Evolutionary conservation across 2,113 vertebrate genomes (phyloP).

Genomic region (Cheilinus undulatus): DNA sequence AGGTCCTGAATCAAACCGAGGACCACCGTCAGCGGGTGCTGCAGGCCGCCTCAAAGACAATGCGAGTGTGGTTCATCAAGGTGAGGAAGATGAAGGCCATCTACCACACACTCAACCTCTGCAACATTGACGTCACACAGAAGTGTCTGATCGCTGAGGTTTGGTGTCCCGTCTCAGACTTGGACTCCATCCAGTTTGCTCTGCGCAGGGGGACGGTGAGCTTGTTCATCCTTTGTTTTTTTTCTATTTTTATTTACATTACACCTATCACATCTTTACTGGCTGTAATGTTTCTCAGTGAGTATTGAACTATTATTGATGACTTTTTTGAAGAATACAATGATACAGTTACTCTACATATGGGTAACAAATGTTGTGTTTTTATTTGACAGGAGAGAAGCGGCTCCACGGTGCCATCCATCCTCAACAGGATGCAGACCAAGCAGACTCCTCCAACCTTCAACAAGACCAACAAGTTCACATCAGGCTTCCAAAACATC

Average conservation of each 20-base stretch:
- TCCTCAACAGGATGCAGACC: conserved; percentile 91
- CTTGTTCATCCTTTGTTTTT: conserved; percentile 1
- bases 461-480: conserved; percentile 98
- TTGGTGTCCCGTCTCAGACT: conserved; percentile 97
- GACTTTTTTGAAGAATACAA: too few species aligned
- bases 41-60: conserved; percentile 95
- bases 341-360: too few species aligned
- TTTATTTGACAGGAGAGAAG: conserved; percentile 89
- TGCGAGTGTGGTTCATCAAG: conserved; percentile 98
- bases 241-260: neutral
- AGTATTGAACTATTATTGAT: too few species aligned
- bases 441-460: conserved; percentile 95
- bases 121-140: conserved; percentile 98
- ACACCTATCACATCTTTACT: too few species aligned
- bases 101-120: conserved; percentile 98
- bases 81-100: conserved; percentile 99
- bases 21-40: conserved; percentile 96
- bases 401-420: conserved; percentile 92
- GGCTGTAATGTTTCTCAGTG: too few species aligned
- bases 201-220: conserved; percentile 96
- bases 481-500: conserved; percentile 96
- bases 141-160: conserved; percentile 99
- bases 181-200: conserved; percentile 98
- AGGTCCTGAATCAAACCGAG: conserved; percentile 98
- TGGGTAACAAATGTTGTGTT: neutral